Evolutionary conservation across 2,113 vertebrate species (phyloP), one percentile per base, ranked within the genome.

Genomic region (Tupaia chinensis): DNA sequence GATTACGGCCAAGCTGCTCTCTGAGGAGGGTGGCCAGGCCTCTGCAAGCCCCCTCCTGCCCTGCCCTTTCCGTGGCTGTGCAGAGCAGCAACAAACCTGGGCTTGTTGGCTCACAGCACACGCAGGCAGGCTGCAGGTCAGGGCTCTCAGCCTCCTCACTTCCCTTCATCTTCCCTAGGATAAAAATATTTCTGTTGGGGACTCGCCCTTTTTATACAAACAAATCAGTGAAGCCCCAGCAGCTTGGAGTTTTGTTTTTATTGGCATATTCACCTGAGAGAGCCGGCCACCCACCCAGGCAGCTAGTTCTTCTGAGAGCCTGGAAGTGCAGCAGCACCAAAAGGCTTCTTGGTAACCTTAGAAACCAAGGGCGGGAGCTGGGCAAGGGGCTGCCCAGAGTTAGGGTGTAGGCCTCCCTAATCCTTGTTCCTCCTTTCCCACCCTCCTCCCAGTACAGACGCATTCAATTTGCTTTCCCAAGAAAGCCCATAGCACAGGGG

Each of bases 101-200:
- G 44, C 27, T 32, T 25, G 34, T 73, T 44, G 32, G 27, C 66
- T 16, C n/a, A 13, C 4, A 8, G 20, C 87, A 32, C 61, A 15
- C 16, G n/a, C 7, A 5, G 1, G 1, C 23, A 3, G 53, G 76
- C 85, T 27, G 32, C 60, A 8, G 20, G 17, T 68, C 70, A 20
- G 29, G 54, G 63, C 25, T 7, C 0, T 7, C 19, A 23, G 58
- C 16, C 0, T 0, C 72, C 19, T 9, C 5, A 5, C 3, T 53
- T 12, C 69, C 44, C 72, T 32, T 1, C 3, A 10, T 27, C 85
- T 70, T 85, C 65, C 54, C 15, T 0, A 9, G 70, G 77, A 11
- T 44, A 17, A 53, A 80, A 54, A 29, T 14, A 44, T 23, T n/a
- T 70, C 44, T 3, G 34, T 29, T 3, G 15, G 77, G 89, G 60